Evolutionary conservation across 2,797 vertebrate genomes (phyloP), one percentile per base, ranked within the genome.

Genomic region (Taeniopygia guttata): DNA sequence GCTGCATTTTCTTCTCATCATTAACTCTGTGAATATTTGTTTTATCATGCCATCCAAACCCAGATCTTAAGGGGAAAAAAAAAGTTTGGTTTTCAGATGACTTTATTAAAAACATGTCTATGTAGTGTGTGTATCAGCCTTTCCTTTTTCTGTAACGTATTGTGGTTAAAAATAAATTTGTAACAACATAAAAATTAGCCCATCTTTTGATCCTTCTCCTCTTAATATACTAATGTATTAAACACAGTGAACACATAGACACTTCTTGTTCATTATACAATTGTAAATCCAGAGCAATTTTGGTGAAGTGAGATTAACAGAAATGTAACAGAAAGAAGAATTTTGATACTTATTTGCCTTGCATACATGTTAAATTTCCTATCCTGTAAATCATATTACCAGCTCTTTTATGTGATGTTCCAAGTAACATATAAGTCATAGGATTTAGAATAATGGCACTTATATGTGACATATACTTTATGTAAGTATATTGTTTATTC

Each of bases 401-500:
- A 19, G 60, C 13, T 94, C 91, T 87, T 94, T 94, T 93, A 90
- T 86, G 48, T 72, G 93, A 94, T 90, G 66, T 96, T 97, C 87
- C 67, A 69, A 83, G 95, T 94, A 96, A 89, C 73, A 13, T 74
- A 36, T 88, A 96, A 96, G 91, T 77, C 82, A 88, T 54, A 93
- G 42, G 94, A 93, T 96, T 95, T 97, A 93, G 93, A 93, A 96
- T 96, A 91, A 96, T 93, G 89, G 92, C 96, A 97, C 96, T 98
- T 98, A 97, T 13, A 95, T 95, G 58, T 92, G 97, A 97, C 97
- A 87, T 95, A 95, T 95, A 93, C 94, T 97, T 97, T 94, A 95
- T 95, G 95, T 96, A 96, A 96, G 95, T 96, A 92, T 97, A 95
- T 96, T 97, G 95, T 97, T 96, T 96, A 96, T 96, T 96, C 93